Base-by-base conservation (phyloP, 2,888 invertebrate species). In the Orthonevra nobilis region DNA sequence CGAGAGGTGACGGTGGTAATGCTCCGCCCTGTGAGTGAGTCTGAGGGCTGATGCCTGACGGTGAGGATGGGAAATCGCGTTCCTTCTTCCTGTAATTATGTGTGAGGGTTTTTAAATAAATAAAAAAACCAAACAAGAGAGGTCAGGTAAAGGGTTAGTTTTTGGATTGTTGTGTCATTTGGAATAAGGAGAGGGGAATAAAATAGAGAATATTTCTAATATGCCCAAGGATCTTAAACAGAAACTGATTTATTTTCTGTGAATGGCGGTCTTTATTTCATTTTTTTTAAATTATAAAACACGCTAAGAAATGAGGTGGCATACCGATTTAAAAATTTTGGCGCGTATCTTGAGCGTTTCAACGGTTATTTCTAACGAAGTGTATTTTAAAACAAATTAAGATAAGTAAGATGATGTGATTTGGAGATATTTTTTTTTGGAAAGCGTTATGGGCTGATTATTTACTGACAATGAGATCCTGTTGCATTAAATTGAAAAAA, bases 11-110 rank as follows among this genome's bases (percentile, higher is more conserved):
- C n/a, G n/a, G 54, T 46, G 72, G 60, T 56, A 73, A 61, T 61
- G 79, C 79, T 73, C 79, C 79, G 79, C 79, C 79, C 60, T 61
- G 68, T 68, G 79, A 30, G 19, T 56, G 28, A 34, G 30, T 48
- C 54, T 48, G 48, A 32, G 56, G 48, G 66, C 32, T 68, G 44
- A 12, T 61, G 12, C 6, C n/a, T n/a, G 66, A 46, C 19, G 36
- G 38, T n/a, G n/a, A n/a, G n/a, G n/a, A n/a, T 58, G 54, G 26
- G 5, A 46, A 60, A 42, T 52, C n/a, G n/a, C 26, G 40, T 32
- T 68, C 64, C 30, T 56, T 44, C 44, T 66, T n/a, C n/a, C 54
- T 48, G 12, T 54, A 77, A 72, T 77, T 72, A 77, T 17, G 32
- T 32, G 46, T 60, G 64, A 63, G 63, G 36, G 54, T 19, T 40